These are phyloP conservation scores for Dione juno DNA, from an alignment of 2,888 invertebrate species.

Conservation along the genomic window DNA sequence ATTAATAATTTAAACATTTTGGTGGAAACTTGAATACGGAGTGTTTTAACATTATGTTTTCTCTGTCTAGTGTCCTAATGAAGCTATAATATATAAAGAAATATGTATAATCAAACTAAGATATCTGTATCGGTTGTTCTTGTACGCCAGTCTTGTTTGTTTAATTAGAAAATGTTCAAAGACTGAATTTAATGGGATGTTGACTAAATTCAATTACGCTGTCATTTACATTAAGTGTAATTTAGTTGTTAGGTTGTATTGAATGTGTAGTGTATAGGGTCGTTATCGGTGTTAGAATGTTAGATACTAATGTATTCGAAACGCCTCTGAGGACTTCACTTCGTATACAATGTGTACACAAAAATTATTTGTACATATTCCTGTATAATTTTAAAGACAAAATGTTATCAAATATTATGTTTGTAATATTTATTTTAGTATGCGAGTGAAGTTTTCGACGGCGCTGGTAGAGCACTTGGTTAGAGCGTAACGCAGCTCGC, in stretches of 20 bases:
- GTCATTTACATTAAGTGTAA: constrained; percentile 69
- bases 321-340: constrained; percentile 16
- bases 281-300: constrained; percentile 59
- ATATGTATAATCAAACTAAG: neutral
- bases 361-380: neutral
- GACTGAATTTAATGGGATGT: constrained; percentile 78
- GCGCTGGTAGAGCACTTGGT: constrained; percentile 54
- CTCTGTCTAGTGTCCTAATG: too few species aligned
- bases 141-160: constrained; percentile 59
- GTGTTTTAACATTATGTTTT: too few species aligned
- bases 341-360: neutral
- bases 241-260: constrained; percentile 60
- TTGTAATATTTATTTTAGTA: neutral
- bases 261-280: constrained; percentile 50
- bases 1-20: too few species aligned
- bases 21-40: too few species aligned
- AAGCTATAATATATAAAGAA: neutral
- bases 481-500: constrained; percentile 65
- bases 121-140: constrained; percentile 46
- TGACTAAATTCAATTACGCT: constrained; percentile 78
- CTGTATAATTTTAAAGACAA: neutral
- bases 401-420: neutral
- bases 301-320: constrained; percentile 29
- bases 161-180: constrained; percentile 76
- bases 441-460: neutral